These are phyloP conservation scores for Nansenia antarctica DNA, from an alignment of 2,113 vertebrate species.

Conservation along the genomic window DNA sequence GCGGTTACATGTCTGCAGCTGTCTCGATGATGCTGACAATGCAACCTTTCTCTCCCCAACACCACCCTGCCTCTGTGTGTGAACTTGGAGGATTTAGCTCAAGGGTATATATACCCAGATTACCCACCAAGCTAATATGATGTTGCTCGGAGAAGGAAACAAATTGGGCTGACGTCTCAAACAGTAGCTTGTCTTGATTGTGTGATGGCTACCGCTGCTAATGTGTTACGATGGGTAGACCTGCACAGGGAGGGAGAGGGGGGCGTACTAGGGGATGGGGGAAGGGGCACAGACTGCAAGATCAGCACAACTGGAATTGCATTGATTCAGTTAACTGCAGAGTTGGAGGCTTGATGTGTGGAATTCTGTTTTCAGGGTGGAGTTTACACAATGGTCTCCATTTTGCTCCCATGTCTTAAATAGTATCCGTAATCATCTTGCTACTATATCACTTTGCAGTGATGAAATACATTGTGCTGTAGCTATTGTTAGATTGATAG, in stretches of 20 bases:
- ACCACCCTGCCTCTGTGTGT: constrained; percentile 59
- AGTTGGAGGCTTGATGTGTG: constrained; percentile 74
- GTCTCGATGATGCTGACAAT: constrained; percentile 72
- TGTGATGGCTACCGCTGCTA: constrained; percentile 72
- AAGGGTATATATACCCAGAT: constrained; percentile 78
- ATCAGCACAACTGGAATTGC: constrained; percentile 80
- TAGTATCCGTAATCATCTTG: constrained; percentile 50
- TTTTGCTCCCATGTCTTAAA: constrained; percentile 60
- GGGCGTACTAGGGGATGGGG: constrained; percentile 47
- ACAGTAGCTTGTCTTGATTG: constrained; percentile 73
- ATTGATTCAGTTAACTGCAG: constrained; percentile 80
- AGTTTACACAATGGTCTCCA: constrained; percentile 64
- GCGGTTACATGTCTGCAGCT: constrained; percentile 65
- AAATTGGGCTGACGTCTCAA: constrained; percentile 76
- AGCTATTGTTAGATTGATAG: constrained; percentile 9
- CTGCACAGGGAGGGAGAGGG: constrained; percentile 40
- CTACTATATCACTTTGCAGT: constrained; percentile 36
- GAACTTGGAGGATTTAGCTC: constrained; percentile 77
- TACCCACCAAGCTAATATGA: constrained; percentile 70
- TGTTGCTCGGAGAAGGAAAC: constrained; percentile 71
- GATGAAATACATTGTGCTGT: constrained; percentile 15
- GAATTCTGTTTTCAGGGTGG: constrained; percentile 73
- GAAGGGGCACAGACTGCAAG: constrained; percentile 73
- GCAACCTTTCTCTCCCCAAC: constrained; percentile 63
- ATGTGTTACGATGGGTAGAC: constrained; percentile 74